phyloP scores from a whole-genome alignment of 2,113 vertebrate species.

The Podiceps cristatus region DNA sequence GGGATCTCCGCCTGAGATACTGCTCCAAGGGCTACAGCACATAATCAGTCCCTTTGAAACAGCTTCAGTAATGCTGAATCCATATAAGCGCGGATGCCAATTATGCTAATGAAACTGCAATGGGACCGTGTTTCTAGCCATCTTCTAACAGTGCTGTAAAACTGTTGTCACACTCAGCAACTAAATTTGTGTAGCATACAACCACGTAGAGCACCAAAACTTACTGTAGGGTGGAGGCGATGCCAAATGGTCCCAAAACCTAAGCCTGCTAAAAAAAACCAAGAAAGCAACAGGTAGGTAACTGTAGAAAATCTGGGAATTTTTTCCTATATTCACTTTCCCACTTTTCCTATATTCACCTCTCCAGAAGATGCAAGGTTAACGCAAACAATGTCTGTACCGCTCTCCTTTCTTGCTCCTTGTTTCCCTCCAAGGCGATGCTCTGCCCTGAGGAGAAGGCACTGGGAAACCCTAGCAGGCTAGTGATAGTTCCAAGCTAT shows the following conservation, averaged over 20 bases:
- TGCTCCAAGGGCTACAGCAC: slow-evolving; percentile 49
- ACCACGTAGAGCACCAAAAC: background rate
- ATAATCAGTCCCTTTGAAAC: slow-evolving; percentile 68
- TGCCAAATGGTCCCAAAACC: background rate
- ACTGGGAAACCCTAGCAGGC: rapidly evolving
- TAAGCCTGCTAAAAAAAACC: background rate
- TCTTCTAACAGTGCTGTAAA: slow-evolving; percentile 4
- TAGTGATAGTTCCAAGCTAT: background rate
- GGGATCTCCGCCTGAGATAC: slow-evolving; percentile 23
- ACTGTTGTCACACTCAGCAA: slow-evolving; percentile 26
- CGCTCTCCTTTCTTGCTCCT: background rate
- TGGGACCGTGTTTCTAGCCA: background rate
- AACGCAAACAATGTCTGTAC: background rate
- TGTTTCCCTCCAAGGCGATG: background rate
- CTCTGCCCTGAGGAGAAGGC: background rate
- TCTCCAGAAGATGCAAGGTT: background rate
- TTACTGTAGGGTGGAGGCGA: background rate
- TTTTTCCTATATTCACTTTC: background rate
- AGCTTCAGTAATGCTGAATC: slow-evolving; percentile 40
- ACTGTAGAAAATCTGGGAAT: background rate
- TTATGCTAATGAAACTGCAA: slow-evolving; percentile 57
- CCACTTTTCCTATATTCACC: background rate
- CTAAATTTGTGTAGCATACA: background rate
- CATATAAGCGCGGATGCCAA: background rate
- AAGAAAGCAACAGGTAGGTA: background rate